These are phyloP conservation scores for Lycopodina hypogea DNA, from an alignment of 37 sponge, comb jelly and placozoan genomes.

Conservation along the genomic window DNA sequence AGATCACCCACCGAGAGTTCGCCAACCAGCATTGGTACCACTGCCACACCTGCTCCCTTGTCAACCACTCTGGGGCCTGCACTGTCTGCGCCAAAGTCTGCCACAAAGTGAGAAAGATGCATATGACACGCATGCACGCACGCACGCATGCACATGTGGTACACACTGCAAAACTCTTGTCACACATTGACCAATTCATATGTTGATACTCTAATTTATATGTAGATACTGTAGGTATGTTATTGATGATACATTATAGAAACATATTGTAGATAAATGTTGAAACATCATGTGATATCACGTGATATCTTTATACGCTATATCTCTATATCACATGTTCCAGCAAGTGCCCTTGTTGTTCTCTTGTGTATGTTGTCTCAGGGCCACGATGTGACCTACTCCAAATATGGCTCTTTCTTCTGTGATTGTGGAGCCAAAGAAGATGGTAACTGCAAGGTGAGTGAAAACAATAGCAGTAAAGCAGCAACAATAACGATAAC, in stretches of 20 bases:
- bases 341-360: not conserved
- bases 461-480: too few species aligned
- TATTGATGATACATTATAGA: too few species aligned
- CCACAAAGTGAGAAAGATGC: conserved; percentile 61
- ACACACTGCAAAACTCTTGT: too few species aligned
- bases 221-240: too few species aligned
- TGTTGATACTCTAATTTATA: too few species aligned
- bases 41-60: conserved; percentile 87
- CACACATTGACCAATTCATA: too few species aligned
- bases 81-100: conserved; percentile 90
- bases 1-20: conserved; percentile 70
- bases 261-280: too few species aligned
- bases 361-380: not conserved
- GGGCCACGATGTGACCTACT: conserved; percentile 83
- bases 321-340: too few species aligned
- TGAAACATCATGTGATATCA: too few species aligned
- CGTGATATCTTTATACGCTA: too few species aligned
- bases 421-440: conserved; percentile 94
- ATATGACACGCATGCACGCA: not conserved
- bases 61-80: conserved; percentile 74
- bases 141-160: too few species aligned
- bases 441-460: conserved; percentile 75
- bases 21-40: conserved; percentile 89
- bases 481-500: not conserved
- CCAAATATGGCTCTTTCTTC: conserved; percentile 89